A percentile compares a stretch with the other conserved stretches of the same genome.
phyloP scores from a whole-genome alignment of 2,797 vertebrate genomes.

The Phataginus tetradactyla region DNA sequence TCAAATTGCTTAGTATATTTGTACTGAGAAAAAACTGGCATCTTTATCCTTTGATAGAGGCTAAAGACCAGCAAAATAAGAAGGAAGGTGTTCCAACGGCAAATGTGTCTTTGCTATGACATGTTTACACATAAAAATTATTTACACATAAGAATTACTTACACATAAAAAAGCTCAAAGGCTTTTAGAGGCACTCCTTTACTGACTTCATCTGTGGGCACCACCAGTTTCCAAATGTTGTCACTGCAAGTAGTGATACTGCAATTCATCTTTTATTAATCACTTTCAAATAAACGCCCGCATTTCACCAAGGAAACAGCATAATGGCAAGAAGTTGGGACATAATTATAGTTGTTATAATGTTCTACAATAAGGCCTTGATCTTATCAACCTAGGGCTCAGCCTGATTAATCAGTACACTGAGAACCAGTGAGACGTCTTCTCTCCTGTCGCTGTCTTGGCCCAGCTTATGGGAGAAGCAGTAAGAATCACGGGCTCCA shows the following conservation, averaged over 20 bases:
- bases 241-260: neutral
- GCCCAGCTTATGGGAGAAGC: neutral
- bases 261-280: slow-evolving; percentile 56
- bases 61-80: neutral
- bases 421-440: neutral
- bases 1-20: neutral
- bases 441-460: neutral
- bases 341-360: slow-evolving; percentile 19
- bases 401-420: neutral
- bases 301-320: slow-evolving; percentile 58
- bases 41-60: neutral
- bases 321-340: neutral
- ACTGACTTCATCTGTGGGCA: slow-evolving; percentile 43
- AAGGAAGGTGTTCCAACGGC: neutral
- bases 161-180: neutral
- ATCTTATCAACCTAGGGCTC: slow-evolving; percentile 38
- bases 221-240: neutral
- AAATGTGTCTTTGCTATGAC: neutral
- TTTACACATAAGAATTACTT: slow-evolving; percentile 9
- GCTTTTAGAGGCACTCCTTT: slow-evolving; percentile 33
- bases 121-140: neutral
- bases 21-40: neutral
- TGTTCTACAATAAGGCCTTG: neutral
- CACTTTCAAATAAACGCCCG: slow-evolving; percentile 40
- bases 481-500: neutral